Evolutionary conservation across 1,140 invertebrate genomes (phyloP).

Genomic region (Papilio helenus): DNA sequence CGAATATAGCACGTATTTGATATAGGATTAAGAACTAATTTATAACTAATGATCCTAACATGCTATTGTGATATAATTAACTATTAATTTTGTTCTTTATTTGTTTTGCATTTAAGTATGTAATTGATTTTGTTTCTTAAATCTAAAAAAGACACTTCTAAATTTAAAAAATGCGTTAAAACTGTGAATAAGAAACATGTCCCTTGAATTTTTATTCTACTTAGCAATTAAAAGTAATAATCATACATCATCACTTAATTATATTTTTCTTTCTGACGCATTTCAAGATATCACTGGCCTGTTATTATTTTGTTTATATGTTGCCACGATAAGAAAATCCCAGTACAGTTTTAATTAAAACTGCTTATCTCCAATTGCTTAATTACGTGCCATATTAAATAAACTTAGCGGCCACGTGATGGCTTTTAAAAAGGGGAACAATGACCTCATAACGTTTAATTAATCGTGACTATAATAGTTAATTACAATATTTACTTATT

Average conservation of each 20-base stretch:
- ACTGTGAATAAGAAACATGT: no score
- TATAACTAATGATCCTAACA: neutral
- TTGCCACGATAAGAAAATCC: neutral
- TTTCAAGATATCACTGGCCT: neutral
- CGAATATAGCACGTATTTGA: conserved; percentile 22
- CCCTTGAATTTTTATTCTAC: no score
- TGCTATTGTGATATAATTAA: conserved; percentile 11
- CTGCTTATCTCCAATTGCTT: conserved; percentile 16
- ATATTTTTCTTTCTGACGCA: conserved; percentile 7
- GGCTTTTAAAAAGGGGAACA: conserved; percentile 5
- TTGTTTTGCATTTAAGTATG: neutral
- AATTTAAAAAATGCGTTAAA: no score
- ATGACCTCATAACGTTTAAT: conserved; percentile 7
- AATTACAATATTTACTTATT: conserved; percentile 26
- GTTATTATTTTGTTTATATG: conserved; percentile 14
- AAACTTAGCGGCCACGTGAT: conserved; percentile 14
- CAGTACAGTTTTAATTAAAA: conserved; percentile 23
- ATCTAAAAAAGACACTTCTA: no score
- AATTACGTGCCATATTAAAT: conserved; percentile 28
- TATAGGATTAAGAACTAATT: neutral
- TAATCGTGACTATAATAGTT: conserved; percentile 23
- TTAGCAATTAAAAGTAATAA: neutral
- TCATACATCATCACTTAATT: neutral
- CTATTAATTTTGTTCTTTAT: neutral
- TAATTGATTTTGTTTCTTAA: no score